Percentiles rank a stretch among this genome's conserved stretches.
These are phyloP conservation scores for Penaeus vannamei DNA, from an alignment of 1,140 invertebrate species.

Conservation along the genomic window DNA sequence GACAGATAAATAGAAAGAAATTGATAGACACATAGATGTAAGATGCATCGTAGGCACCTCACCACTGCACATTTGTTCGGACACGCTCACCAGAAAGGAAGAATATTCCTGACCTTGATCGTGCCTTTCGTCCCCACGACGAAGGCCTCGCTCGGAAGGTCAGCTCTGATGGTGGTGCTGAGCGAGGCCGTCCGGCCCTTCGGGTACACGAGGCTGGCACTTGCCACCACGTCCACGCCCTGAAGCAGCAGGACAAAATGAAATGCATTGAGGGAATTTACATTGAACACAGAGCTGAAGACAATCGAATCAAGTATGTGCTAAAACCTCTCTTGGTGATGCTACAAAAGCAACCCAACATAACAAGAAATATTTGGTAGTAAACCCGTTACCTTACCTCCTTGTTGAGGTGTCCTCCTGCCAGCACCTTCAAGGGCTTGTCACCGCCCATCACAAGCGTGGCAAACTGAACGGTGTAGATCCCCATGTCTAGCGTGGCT, in stretches of 20 bases:
- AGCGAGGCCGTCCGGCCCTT: constrained; percentile 24
- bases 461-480: constrained; percentile 46
- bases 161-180: background rate
- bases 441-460: constrained; percentile 43
- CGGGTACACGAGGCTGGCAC: constrained; percentile 23
- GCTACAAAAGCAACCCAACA: too few species aligned
- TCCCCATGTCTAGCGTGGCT: constrained; percentile 36
- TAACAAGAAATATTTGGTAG: too few species aligned
- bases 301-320: background rate
- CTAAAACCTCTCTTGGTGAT: background rate
- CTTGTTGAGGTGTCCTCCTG: constrained; percentile 33
- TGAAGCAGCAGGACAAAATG: background rate
- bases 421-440: constrained; percentile 36
- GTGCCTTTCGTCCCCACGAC: constrained; percentile 55
- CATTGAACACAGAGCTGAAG: background rate
- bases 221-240: constrained; percentile 38
- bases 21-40: too few species aligned
- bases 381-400: constrained; percentile 8
- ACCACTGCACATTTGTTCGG: too few species aligned
- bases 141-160: constrained; percentile 37
- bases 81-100: too few species aligned
- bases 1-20: too few species aligned
- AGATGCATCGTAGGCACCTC: too few species aligned
- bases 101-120: constrained; percentile 36
- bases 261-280: too few species aligned